Evolutionary conservation across 2,888 invertebrate species (phyloP).

Genomic region (Ophonus ardosiacus): DNA sequence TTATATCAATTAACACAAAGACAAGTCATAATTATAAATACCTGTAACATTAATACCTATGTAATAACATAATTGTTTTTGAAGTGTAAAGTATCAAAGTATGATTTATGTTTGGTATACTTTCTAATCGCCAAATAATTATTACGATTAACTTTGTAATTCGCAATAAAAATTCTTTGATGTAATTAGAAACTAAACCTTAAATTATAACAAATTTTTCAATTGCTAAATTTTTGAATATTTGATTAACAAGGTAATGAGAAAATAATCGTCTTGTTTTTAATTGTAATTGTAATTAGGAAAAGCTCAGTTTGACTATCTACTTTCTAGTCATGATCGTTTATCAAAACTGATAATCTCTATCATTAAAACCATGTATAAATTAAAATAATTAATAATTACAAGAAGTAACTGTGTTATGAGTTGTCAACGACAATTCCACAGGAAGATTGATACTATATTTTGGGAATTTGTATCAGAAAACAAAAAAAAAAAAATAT

Average conservation of each 20-base stretch:
- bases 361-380: slow-evolving; percentile 39
- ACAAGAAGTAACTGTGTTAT: slow-evolving; percentile 21
- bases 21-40: slow-evolving; percentile 65
- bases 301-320: background rate
- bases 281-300: background rate
- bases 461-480: background rate
- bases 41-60: background rate
- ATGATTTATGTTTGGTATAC: slow-evolving; percentile 4
- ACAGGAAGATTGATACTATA: background rate
- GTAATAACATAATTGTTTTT: slow-evolving; percentile 60
- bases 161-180: background rate
- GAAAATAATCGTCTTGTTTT: slow-evolving; percentile 27
- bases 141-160: background rate
- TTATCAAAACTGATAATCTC: slow-evolving; percentile 31
- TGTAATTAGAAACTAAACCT: background rate
- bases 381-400: slow-evolving; percentile 32
- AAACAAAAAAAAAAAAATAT: too few relatives aligned
- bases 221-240: background rate
- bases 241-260: slow-evolving; percentile 29
- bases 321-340: slow-evolving; percentile 16
- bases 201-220: slow-evolving; percentile 1
- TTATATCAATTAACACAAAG: slow-evolving; percentile 6
- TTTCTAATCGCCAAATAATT: slow-evolving; percentile 29
- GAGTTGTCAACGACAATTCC: slow-evolving; percentile 7
- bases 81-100: slow-evolving; percentile 53